Conservation (phyloP, 2,797 vertebrate species). For the Girardinus metallicus region DNA sequence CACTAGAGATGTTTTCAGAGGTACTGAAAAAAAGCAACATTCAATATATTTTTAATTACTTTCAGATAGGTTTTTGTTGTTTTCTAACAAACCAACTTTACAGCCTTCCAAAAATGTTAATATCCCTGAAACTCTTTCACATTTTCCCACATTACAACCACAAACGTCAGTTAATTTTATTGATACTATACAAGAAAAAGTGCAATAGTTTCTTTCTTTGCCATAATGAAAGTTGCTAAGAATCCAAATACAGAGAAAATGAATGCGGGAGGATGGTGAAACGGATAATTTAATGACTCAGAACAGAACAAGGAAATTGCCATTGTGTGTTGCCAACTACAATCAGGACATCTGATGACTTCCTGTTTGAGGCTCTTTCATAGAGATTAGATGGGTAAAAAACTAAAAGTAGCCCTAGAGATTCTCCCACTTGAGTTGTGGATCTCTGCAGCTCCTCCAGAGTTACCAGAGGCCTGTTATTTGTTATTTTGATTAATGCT, state of each 20-base stretch:
- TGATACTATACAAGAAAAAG: not conserved
- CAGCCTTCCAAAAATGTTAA: not conserved
- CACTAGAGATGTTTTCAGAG: not conserved
- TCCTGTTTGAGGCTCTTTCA: not conserved
- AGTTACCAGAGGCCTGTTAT: not conserved
- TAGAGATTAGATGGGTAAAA: not conserved
- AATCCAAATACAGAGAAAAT: not conserved
- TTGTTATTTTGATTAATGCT: not conserved
- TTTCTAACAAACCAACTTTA: not conserved
- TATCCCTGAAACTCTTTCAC: not conserved
- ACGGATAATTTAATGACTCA: no score
- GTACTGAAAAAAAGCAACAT: not conserved
- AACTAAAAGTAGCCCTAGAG: not conserved
- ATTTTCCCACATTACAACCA: not conserved
- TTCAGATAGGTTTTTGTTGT: not conserved
- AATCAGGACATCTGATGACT: not conserved
- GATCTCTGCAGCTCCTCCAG: not conserved
- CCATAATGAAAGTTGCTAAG: not conserved
- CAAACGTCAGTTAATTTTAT: not conserved
- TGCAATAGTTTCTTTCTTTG: not conserved
- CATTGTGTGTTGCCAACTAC: not conserved
- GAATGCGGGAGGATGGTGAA: not conserved
- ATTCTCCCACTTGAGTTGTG: not conserved
- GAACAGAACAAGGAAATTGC: no score
- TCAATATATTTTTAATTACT: not conserved